These are phyloP conservation scores for Micronycteris hirsuta DNA, from an alignment of 2,113 vertebrate genomes.

Conservation along the genomic window DNA sequence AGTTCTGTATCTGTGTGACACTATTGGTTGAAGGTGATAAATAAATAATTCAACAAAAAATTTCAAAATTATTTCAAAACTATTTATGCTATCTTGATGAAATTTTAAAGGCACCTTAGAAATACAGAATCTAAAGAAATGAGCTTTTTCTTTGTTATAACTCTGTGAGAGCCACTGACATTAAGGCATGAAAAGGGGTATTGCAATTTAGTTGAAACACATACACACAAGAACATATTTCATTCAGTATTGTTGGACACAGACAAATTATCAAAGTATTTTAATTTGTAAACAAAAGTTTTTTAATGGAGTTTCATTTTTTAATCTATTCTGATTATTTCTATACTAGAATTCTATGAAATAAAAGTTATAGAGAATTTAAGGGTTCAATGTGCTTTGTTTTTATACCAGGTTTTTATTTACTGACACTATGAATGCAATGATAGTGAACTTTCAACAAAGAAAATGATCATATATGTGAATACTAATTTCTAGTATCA, in stretches of 20 bases:
- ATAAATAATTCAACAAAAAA: neutral
- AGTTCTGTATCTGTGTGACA: neutral
- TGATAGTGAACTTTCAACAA: neutral
- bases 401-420: conserved; percentile 6
- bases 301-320: neutral
- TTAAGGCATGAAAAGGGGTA: neutral
- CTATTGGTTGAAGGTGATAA: neutral
- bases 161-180: neutral
- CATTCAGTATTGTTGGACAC: neutral
- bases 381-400: neutral
- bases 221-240: neutral
- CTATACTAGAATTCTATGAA: neutral
- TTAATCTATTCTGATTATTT: conserved; percentile 16
- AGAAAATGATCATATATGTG: neutral
- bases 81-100: neutral
- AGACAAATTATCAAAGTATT: neutral
- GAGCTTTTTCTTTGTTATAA: neutral
- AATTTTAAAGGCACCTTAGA: neutral
- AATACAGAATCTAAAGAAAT: neutral
- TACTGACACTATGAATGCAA: neutral
- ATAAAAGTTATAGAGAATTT: neutral
- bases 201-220: neutral
- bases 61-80: neutral
- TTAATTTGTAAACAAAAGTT: neutral
- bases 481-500: neutral